These are phyloP conservation scores for Paramisgurnus dabryanus DNA, from an alignment of 2,113 vertebrate genomes.

Conservation along the genomic window DNA sequence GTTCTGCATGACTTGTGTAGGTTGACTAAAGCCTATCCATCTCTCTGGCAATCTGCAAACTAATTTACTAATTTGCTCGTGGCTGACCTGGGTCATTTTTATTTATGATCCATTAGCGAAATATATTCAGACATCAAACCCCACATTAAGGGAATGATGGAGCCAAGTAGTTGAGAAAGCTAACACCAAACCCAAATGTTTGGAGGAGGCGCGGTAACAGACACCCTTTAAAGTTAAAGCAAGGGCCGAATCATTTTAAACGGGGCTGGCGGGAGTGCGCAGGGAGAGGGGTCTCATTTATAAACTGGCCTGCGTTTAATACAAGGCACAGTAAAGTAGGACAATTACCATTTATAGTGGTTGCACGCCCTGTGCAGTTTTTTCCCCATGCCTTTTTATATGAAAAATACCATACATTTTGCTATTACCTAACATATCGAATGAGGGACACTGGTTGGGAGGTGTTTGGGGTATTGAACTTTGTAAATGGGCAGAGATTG, in stretches of 20 bases:
- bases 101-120: conserved; percentile 72
- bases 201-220: conserved; percentile 52
- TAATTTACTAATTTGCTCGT: conserved; percentile 74
- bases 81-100: conserved; percentile 64
- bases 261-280: conserved; percentile 35
- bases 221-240: conserved; percentile 47
- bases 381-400: conserved; percentile 59
- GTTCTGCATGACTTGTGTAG: conserved; percentile 54
- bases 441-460: conserved; percentile 48
- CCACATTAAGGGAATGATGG: conserved; percentile 56
- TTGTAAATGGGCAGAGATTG: conserved; percentile 57
- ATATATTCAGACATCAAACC: conserved; percentile 70
- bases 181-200: conserved; percentile 14
- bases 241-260: conserved; percentile 42
- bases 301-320: conserved; percentile 63
- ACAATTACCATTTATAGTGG: conserved; percentile 72
- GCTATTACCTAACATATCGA: conserved; percentile 65
- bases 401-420: conserved; percentile 64
- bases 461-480: conserved; percentile 54
- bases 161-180: conserved; percentile 41
- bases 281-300: conserved; percentile 48
- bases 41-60: conserved; percentile 65
- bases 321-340: conserved; percentile 56
- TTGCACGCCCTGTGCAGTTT: conserved; percentile 61
- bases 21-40: conserved; percentile 62